Evolutionary conservation across 2,888 invertebrate genomes (phyloP).

Genomic region (Cylloceria caligata): DNA sequence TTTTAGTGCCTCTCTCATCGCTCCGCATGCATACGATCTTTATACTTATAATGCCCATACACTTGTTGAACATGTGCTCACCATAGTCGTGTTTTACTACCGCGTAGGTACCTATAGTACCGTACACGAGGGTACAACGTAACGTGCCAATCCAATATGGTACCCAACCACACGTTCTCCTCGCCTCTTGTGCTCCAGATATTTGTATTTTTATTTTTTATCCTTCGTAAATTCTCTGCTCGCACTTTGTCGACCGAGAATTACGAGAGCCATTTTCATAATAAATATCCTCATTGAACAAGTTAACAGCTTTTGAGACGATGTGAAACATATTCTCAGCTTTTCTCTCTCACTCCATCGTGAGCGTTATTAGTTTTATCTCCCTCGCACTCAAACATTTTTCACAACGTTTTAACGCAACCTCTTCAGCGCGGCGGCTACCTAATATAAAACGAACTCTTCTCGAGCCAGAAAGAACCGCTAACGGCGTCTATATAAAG

Average conservation of each 20-base stretch:
- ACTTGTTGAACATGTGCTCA: constrained; percentile 54
- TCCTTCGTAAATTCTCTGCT: constrained; percentile 44
- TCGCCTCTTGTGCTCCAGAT: constrained; percentile 54
- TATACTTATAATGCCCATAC: neutral
- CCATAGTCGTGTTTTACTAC: constrained; percentile 58
- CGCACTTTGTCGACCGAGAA: constrained; percentile 60
- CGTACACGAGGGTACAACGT: constrained; percentile 33
- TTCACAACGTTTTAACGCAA: no score
- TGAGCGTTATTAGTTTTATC: no score
- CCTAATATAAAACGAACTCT: neutral
- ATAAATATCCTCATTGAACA: constrained; percentile 47
- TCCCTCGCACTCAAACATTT: no score
- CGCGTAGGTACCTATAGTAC: constrained; percentile 51
- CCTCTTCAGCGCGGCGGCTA: constrained; percentile 27
- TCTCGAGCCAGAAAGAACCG: constrained; percentile 15
- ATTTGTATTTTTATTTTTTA: constrained; percentile 25
- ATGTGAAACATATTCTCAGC: no score
- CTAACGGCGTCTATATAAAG: neutral
- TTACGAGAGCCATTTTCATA: constrained; percentile 72
- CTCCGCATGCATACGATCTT: constrained; percentile 37
- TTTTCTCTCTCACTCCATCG: no score
- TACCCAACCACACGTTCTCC: constrained; percentile 53
- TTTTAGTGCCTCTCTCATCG: constrained; percentile 64
- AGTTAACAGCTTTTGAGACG: constrained; percentile 58
- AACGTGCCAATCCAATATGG: constrained; percentile 64